Base-by-base conservation (phyloP, 2,888 invertebrate genomes). In the Mantis religiosa region DNA sequence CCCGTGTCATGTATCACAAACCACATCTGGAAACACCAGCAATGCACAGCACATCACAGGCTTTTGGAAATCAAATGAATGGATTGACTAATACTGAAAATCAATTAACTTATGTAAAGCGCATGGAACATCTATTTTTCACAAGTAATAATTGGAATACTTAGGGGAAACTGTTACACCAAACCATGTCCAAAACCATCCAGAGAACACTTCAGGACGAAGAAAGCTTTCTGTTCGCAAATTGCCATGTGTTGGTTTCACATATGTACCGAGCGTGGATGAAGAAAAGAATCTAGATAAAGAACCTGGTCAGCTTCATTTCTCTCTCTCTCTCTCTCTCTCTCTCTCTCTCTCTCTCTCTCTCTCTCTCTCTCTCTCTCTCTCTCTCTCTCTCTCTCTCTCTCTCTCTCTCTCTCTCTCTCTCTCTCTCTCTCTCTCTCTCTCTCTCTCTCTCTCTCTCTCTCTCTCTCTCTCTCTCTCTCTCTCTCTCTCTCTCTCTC, bases 81-180 rank as follows among this genome's bases (percentile, higher is more conserved):
- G 93, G 93, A 30, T 92, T 96, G 34, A 94, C 94, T 2, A 95
- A 95, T 90, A 93, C 94, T n/a, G 93, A 93, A 4, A 92, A 93
- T 7, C 94, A 96, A 7, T 92, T 95, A n/a, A 93, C 92, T 25
- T 95, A 94, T 91, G 92, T 93, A 0, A 92, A 93, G 89, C 93
- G 95, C 54, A 92, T 93, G 20, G 93, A 93, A 89, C 95, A 95
- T 91, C 91, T 93, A 0, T 94, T 96, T 90, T 95, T 97, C 91
- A 93, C 93, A 86, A 94, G 94, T 89, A 92, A 95, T 28, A 93
- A 95, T 91, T 95, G 96, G 92, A 95, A 95, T 89, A 93, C 93
- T n/a, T n/a, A n/a, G n/a, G n/a, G n/a, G n/a, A n/a, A n/a, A n/a
- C n/a, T n/a, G n/a, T n/a, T n/a, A n/a, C n/a, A n/a, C n/a, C n/a